Base-by-base conservation (phyloP, 2,797 vertebrate species). In the Lophius americanus region DNA sequence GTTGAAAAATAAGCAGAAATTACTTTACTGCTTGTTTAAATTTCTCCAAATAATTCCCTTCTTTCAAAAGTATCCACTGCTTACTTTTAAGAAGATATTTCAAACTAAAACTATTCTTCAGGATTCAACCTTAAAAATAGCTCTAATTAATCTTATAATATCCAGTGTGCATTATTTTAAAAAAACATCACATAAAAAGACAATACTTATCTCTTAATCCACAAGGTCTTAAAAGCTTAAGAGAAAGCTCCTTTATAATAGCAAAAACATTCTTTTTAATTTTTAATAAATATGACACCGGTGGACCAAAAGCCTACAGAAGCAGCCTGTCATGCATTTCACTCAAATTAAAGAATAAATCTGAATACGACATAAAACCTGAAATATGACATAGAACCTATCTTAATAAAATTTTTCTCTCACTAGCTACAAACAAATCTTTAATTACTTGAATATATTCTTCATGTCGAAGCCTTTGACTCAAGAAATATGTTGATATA, bases 241-340 rank as follows among this genome's bases (percentile, higher is more conserved):
- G 12, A 35, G 49, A 70, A 71, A 68, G 48, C 59, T 54, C 8
- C 14, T 73, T 67, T 13, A 67, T 66, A 60, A 38, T 12, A 51
- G 64, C 65, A 70, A 75, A 60, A 43, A 77, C 51, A 79, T 85
- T 85, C 68, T 71, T 73, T 81, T 82, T 81, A 12, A 79, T 64
- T 56, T 63, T 65, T 23, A 78, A 69, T 9, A 81, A 63, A 70
- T 60, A 59, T 58, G 32, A 70, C 51, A 54, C 7, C 32, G 38
- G 33, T 44, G 60, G 37, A 62, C 59, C 53, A 60, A 56, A 44
- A 78, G 35, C n/a, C 70, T 70, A 68, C 7, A 49, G 60, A 73
- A 50, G n/a, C 33, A 63, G 37, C 50, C 63, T 6, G 50, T 61
- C 70, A 66, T 81, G 68, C 61, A 72, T 35, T 60, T n/a, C 60